Percentiles rank a stretch among this genome's conserved stretches.
These are phyloP conservation scores for Auanema sp. DNA, from an alignment of 2,888 invertebrate genomes.

Conservation along the genomic window DNA sequence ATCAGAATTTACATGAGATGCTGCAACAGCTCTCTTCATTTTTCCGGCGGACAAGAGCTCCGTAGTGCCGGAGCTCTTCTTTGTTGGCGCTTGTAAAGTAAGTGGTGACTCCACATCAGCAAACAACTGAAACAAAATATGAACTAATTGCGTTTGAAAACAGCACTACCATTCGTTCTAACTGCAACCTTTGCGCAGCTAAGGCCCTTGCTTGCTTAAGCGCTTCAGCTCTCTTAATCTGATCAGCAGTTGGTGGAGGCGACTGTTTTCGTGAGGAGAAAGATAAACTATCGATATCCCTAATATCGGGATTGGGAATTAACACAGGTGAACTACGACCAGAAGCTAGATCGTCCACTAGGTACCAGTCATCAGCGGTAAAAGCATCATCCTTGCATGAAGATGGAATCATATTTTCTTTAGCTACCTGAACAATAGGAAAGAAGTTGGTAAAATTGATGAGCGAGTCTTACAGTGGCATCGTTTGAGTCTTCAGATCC, in stretches of 20 bases:
- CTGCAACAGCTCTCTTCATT: conserved; percentile 15
- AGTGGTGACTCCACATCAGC: neutral
- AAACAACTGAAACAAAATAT: neutral
- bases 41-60: conserved; percentile 12
- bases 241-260: conserved; percentile 8
- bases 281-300: conserved; percentile 24
- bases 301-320: conserved; percentile 16
- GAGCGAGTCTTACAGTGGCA: conserved; percentile 5
- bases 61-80: neutral
- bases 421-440: conserved; percentile 7
- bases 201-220: conserved; percentile 9
- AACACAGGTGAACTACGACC: conserved; percentile 22
- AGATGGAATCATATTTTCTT: conserved; percentile 14
- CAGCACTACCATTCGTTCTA: conserved; percentile 13
- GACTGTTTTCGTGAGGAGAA: conserved; percentile 13
- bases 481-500: conserved; percentile 25
- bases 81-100: neutral
- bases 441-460: too few species aligned
- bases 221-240: conserved; percentile 10
- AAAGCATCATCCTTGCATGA: conserved; percentile 4
- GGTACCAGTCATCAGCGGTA: conserved; percentile 19
- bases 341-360: conserved; percentile 15
- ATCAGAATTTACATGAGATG: conserved; percentile 10
- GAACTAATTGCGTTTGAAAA: neutral
- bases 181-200: conserved; percentile 14